phyloP scores from a whole-genome alignment of 2,797 vertebrate species.

The Acanthopagrus latus region DNA sequence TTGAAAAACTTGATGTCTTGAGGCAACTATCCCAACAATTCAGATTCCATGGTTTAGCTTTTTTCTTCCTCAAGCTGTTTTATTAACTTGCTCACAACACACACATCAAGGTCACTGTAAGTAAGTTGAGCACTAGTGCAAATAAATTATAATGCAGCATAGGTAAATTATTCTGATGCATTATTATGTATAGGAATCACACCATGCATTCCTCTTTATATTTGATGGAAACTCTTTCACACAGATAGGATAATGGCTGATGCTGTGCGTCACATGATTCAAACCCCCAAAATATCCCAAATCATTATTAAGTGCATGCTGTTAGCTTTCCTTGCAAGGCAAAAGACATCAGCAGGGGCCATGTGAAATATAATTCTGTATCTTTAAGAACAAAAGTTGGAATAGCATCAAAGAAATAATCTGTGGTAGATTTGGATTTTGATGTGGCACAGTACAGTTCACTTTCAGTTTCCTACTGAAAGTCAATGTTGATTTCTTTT shows the following conservation, averaged over 20 bases:
- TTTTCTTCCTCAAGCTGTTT: conserved; percentile 14
- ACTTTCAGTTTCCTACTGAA: not conserved
- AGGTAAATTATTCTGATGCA: not conserved
- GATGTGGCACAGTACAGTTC: not conserved
- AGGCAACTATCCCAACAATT: conserved; percentile 47
- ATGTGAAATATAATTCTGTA: not conserved
- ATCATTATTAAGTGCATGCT: not conserved
- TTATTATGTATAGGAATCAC: conserved; percentile 13
- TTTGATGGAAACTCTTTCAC: not conserved
- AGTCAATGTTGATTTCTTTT: not conserved
- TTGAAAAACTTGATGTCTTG: conserved; percentile 48
- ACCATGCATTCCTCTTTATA: not conserved
- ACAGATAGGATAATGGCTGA: conserved; percentile 5
- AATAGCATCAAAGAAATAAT: not conserved
- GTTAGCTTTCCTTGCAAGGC: not conserved
- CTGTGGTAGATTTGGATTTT: not conserved
- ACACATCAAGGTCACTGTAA: not conserved
- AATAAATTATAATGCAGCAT: not conserved
- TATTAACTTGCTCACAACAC: not conserved
- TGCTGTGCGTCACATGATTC: not conserved
- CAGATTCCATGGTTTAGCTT: conserved; percentile 19
- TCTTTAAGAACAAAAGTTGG: not conserved
- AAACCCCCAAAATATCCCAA: not conserved
- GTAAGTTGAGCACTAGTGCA: not conserved
- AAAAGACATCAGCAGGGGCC: not conserved